Evolutionary conservation across 2,113 vertebrate species (phyloP), one percentile per base, ranked within the genome.

Genomic region (Oncorhynchus kisutch): DNA sequence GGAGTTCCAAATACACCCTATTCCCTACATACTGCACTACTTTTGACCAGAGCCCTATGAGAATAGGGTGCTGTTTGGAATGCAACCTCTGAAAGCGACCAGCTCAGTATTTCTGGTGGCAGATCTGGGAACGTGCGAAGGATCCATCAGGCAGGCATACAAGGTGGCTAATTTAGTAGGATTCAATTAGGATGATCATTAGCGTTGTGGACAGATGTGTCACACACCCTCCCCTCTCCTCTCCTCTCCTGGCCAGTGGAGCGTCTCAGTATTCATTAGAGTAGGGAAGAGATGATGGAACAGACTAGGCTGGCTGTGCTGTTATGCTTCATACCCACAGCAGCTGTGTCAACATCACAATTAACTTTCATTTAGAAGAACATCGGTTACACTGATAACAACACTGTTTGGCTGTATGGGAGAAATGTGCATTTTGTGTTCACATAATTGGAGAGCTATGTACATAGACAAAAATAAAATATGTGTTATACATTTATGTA

Each of bases 101-200:
- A 89, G 90, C 88, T 90, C 89, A 85, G 80, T 87, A 73, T 73
- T 86, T 51, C 81, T 82, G 60, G 72, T 82, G 57, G 76, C 73
- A 24, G 66, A 78, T 88, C 70, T 70, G 39, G 80, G 78, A 87
- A 89, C 88, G 86, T 84, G 89, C 81, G 90, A 86, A 78, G 51
- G 80, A 90, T 86, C 90, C 78, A 81, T 81, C 83, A 76, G 82
- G 81, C 85, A 29, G 75, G 84, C 86, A 78, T 70, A 85, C 86
- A 78, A 70, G 81, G 51, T 74, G 81, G 91, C 90, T 93, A 94
- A 94, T 94, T 93, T 93, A 92, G 90, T 81, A 25, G 81, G 80
- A 91, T 94, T 92, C 90, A 90, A 88, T 86, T 73, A 69, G 73
- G 68, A 68, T 91, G 91, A 93, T 92, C 86, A 89, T 93, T 90